Evolutionary conservation across 2,888 invertebrate species (phyloP), one percentile per base, ranked within the genome.

Genomic region (Diplazon laetatorius): DNA sequence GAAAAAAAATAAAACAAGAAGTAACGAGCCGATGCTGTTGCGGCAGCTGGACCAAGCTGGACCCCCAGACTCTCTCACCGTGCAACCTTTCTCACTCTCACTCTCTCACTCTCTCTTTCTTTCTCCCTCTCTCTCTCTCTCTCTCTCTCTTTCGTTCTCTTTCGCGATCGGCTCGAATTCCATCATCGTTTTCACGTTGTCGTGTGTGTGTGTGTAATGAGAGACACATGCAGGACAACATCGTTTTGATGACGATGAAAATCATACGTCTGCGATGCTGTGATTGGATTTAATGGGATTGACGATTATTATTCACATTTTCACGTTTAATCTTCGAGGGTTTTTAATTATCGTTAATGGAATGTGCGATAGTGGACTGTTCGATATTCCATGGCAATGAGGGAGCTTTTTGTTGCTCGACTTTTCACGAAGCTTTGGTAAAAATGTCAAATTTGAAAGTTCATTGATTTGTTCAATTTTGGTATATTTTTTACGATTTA

Each of bases 11-110:
- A 6, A 52, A 16, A 44, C 6, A 5, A 12, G 14, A 35, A 42
- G 20, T n/a, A 30, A 12, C 66, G n/a, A 60, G 42, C 16, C 25
- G 42, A 12, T 16, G 30, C 55, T 14, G 30, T 9, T 2, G 30
- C 35, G 12, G 48, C 37, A 1, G 37, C 37, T 39, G 59, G 20
- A 18, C 63, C 39, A n/a, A 9, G 66, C 72, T 77, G 77, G 77
- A 77, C 73, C 73, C 39, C 63, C 62, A 52, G 39, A 52, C 46
- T 62, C 25, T 9, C 14, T n/a, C n/a, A 16, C 39, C 12, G 9
- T 18, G 6, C n/a, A 12, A 18, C n/a, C 30, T 12, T 22, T 22
- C 42, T 48, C 48, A 35, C 14, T 50, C 6, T 50, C 25, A n/a
- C 30, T n/a, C 14, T 20, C 60, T 60, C 35, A 46, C 30, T 18